Evolutionary conservation across 2,888 invertebrate genomes (phyloP), one percentile per base, ranked within the genome.

Genomic region (Chalcosyrphus nemorum): DNA sequence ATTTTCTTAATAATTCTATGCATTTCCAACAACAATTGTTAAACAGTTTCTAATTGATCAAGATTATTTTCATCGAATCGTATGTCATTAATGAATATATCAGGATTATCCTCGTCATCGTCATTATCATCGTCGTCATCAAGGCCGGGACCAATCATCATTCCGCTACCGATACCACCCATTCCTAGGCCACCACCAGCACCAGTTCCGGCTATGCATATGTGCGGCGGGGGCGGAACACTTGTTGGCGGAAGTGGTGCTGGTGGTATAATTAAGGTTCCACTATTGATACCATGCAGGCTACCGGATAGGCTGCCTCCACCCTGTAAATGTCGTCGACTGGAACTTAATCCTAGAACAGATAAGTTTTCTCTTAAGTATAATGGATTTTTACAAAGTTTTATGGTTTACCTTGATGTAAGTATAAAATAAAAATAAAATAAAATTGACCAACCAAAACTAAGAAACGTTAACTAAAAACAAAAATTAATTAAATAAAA

Each of bases 271-370:
- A 91, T 89, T 74, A 92, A 86, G 21, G 88, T 89, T 32, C 91
- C 91, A 78, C 90, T 91, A 81, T 91, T 91, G 35, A 92, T 90
- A 81, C 91, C 91, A 76, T 92, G 92, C 63, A 92, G 86, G 81
- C 92, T 92, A 68, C 92, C 92, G n/a, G 92, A 91, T 76, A 92
- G 89, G 86, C 92, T 92, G 59, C 90, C 89, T 45, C 91, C 91
- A 38, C 90, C 89, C 87, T 92, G 92, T 81, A 92, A 87, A 89
- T 92, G 92, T 72, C 92, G 89, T 74, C 92, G 90, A 88, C 92
- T 92, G 72, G 92, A 92, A 88, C 91, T 91, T 75, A 92, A 89
- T 86, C 92, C 92, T 89, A 86, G 1, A 15, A 6, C 13, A 3
- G 9, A 38, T 19, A 11, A 38, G 2, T 24, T 24, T 24, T 2